Conservation (phyloP, 2,113 vertebrate genomes). For the Cisticola juncidis region DNA sequence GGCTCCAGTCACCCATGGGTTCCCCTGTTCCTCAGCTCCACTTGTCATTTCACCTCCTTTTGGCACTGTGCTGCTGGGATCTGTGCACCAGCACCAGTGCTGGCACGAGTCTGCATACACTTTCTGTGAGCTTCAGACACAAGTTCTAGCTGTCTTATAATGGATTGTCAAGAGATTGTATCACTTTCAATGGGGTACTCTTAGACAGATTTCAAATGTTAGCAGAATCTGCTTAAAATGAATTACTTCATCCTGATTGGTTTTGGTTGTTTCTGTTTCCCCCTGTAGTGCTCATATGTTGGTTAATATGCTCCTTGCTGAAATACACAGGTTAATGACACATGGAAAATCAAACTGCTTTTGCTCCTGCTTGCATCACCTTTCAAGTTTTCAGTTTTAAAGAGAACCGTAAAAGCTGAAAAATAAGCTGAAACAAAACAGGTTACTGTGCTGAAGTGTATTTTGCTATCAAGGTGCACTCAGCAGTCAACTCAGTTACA, state of each 20-base stretch:
- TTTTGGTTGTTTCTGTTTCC: not conserved
- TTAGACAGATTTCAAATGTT: not conserved
- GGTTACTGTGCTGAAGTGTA: not conserved
- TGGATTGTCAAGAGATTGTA: not conserved
- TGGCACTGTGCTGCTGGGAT: fast-evolving
- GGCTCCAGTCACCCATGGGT: not conserved
- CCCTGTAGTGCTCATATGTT: not conserved
- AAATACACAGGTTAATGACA: not conserved
- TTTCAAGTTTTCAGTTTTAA: not conserved
- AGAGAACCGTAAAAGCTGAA: not conserved
- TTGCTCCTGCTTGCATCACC: not conserved
- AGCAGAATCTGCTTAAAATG: not conserved
- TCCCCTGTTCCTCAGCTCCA: not conserved
- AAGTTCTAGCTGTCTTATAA: not conserved
- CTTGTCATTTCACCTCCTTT: not conserved
- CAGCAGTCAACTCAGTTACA: not conserved
- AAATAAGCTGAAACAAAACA: not conserved
- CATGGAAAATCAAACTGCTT: not conserved
- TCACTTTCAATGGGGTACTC: not conserved
- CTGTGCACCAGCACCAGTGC: not conserved
- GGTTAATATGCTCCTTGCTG: not conserved
- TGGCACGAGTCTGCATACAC: not conserved
- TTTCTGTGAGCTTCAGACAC: not conserved
- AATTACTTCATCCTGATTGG: not conserved
- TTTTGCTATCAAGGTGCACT: not conserved